Evolutionary conservation across 2,113 vertebrate species (phyloP), one percentile per base, ranked within the genome.

Genomic region (Prolemur simus): DNA sequence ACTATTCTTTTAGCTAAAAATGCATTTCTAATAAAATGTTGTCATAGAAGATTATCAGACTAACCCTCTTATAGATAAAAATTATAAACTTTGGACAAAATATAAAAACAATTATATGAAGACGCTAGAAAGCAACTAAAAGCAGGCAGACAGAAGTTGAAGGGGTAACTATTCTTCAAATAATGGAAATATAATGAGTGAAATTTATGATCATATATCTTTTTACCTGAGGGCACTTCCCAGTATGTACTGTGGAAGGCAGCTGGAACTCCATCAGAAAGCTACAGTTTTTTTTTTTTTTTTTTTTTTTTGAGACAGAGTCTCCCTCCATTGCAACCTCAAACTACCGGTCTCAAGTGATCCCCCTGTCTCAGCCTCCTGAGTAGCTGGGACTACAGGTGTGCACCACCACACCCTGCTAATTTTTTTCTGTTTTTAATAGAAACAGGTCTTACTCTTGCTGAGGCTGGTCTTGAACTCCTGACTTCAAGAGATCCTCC

Each of bases 1-100:
- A 84, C 54, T 63, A 49, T 77, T 95, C 49, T 88, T 80, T 45
- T 91, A 60, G 96, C 39, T 91, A 85, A 89, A 95, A 88, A 95
- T 82, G 52, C 52, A 91, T 82, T 92, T 39, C 56, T 13, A 71
- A 76, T 89, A 95, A 95, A 91, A 81, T 45, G 89, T 58, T 58
- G 32, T 47, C 34, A 86, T 73, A 73, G 45, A 34, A 88, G 29
- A 39, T 81, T 91, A 86, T 39, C 6, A 47, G 52, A 39, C 34
- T 97, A 89, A 84, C 18, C 52, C 52, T 60, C 92, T 94, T 82
- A 89, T 32, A n/a, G 66, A 71, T 42, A 93, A 82, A 92, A 96
- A 81, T 86, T 11, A 93, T 76, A 95, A 88, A 82, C 20, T 89
- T 86, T 78, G 34, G 34, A 63, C 20, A 93, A 96, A 94, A 85